phyloP scores from a whole-genome alignment of 2,888 invertebrate genomes.

The Drosophila diplacantha region DNA sequence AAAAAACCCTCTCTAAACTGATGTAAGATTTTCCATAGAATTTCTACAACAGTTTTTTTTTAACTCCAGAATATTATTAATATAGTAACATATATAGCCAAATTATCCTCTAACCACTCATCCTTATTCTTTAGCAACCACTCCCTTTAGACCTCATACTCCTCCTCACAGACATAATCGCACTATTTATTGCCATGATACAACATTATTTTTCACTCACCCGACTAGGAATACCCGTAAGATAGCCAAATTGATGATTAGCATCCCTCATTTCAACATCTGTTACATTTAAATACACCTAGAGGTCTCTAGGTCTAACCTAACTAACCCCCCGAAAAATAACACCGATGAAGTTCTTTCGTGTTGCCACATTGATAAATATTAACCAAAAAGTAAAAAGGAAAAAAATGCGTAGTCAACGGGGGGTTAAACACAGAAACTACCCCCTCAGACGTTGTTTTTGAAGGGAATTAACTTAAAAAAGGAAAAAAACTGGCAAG shows the following conservation, averaged over 20 bases:
- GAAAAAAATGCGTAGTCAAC: slow-evolving; percentile 17
- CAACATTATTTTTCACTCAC: slow-evolving; percentile 67
- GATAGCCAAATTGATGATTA: slow-evolving; percentile 52
- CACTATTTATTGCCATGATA: slow-evolving; percentile 76
- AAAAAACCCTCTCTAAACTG: background rate
- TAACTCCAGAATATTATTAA: too few species aligned
- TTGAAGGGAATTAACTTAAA: slow-evolving; percentile 61
- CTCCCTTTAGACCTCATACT: slow-evolving; percentile 10
- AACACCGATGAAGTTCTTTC: slow-evolving; percentile 41
- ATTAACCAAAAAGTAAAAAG: slow-evolving; percentile 29
- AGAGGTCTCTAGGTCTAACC: slow-evolving; percentile 13
- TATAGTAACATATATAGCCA: background rate
- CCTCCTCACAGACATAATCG: slow-evolving; percentile 54
- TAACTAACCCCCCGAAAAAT: slow-evolving; percentile 42
- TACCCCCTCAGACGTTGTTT: slow-evolving; percentile 48
- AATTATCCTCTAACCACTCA: background rate
- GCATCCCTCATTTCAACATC: slow-evolving; percentile 73
- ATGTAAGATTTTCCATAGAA: background rate
- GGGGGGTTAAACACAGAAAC: slow-evolving; percentile 52
- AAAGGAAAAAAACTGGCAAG: slow-evolving; percentile 43
- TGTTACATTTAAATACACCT: slow-evolving; percentile 68
- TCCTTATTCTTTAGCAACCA: slow-evolving; percentile 1
- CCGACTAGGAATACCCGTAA: slow-evolving; percentile 19
- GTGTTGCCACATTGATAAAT: slow-evolving; percentile 41
- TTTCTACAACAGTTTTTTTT: background rate